Evolutionary conservation across 2,797 vertebrate species (phyloP), one percentile per base, ranked within the genome.

Genomic region (Psittacula echo): DNA sequence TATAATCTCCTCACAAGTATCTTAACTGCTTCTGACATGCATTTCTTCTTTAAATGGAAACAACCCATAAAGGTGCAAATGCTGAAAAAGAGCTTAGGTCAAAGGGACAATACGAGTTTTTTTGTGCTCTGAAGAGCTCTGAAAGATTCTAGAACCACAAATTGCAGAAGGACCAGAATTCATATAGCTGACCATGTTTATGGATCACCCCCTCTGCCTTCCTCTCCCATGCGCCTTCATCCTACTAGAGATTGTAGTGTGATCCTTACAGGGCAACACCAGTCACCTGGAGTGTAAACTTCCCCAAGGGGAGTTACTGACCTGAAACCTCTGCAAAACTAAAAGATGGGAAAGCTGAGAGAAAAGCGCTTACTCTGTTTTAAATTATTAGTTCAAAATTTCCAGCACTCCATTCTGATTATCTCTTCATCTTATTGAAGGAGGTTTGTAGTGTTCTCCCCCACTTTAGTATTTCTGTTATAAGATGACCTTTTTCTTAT

Each of bases 321-420:
- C 76, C 87, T 93, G 90, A 86, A 81, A 88, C 66, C 64, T 73
- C 66, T 84, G 27, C 72, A 84, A 30, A 37, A 70, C 45, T 70
- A 86, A 87, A 79, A 84, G 50, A 79, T 79, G 60, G 82, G 90
- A 91, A 47, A 76, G 37, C 66, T 81, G 44, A 82, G 64, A 51
- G 60, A 9, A 93, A 89, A 90, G 78, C 45, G 20, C 72, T 78
- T 86, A 47, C 32, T 81, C 82, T 90, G 70, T 85, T 93, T 86
- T 90, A 84, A 89, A 93, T 86, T 90, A 91, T 66, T 64, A 73
- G 1, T 51, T 90, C 58, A 34, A 81, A 73, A 85, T 91, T 92
- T 95, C 56, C 62, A 93, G 7, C 21, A 26, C 37, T 88, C 42
- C 18, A 2, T 94, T 89, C 84, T 51, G 39, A 91, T 70, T 92